Conservation (phyloP, 2,797 vertebrate species). For the Limnodromus scolopaceus region DNA sequence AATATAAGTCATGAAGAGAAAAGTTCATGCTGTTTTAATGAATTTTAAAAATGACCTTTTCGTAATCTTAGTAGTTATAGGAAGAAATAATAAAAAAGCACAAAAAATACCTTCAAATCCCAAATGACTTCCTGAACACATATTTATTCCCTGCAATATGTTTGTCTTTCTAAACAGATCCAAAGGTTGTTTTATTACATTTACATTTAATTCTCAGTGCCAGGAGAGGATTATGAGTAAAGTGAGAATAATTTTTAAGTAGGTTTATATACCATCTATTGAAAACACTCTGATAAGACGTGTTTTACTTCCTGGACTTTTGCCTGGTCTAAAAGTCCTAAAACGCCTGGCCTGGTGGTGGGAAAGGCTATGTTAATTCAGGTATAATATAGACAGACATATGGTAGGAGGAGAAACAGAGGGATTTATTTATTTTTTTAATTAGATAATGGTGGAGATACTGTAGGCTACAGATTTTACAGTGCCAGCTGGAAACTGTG, state of each 20-base stretch:
- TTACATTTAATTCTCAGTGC: neutral
- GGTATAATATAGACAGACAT: neutral
- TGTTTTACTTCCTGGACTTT: neutral
- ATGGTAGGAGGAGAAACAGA: neutral
- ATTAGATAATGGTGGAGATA: conserved; percentile 13
- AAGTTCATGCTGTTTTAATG: neutral
- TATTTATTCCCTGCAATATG: conserved; percentile 9
- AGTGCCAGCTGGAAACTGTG: conserved; percentile 10
- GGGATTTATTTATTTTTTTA: neutral
- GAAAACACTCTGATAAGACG: neutral
- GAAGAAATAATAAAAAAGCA: neutral
- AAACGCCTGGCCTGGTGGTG: neutral
- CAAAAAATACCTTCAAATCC: neutral
- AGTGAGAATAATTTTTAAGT: neutral
- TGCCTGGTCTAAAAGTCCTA: neutral
- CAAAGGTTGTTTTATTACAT: neutral
- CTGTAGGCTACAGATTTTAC: neutral
- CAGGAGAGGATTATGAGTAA: neutral
- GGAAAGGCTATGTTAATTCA: neutral
- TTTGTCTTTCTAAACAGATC: conserved; percentile 16
- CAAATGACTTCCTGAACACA: neutral
- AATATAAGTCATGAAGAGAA: neutral
- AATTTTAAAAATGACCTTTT: conserved; percentile 18
- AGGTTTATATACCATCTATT: neutral
- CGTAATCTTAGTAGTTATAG: neutral